Evolutionary conservation across 2,888 invertebrate species (phyloP).

Genomic region (Thecophora atra): DNA sequence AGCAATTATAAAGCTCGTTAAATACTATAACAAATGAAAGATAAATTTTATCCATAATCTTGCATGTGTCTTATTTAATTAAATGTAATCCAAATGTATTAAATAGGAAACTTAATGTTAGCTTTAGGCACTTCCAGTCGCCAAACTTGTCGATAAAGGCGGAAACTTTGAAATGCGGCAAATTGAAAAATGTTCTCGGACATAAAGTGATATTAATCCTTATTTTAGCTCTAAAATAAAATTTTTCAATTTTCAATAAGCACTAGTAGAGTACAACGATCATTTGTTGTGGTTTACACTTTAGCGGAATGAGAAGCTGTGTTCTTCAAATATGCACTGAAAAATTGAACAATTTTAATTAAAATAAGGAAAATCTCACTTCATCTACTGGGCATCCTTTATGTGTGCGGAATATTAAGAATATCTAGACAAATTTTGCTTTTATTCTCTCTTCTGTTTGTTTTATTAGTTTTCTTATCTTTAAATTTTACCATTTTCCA

Average conservation of each 20-base stretch:
- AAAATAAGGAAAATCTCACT: slow-evolving; percentile 10
- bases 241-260: slow-evolving; percentile 1
- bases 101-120: slow-evolving; percentile 8
- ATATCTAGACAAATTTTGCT: slow-evolving; percentile 18
- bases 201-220: slow-evolving; percentile 19
- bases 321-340: background rate
- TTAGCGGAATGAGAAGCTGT: background rate
- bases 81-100: background rate
- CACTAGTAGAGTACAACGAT: background rate
- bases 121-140: slow-evolving; percentile 6
- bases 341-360: slow-evolving; percentile 18
- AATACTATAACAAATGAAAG: background rate
- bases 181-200: slow-evolving; percentile 15
- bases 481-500: slow-evolving; percentile 2
- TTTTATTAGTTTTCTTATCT: slow-evolving; percentile 33
- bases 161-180: slow-evolving; percentile 5
- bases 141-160: background rate
- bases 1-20: background rate
- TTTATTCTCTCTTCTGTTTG: slow-evolving; percentile 12
- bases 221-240: background rate
- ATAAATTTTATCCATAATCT: background rate
- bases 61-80: slow-evolving; percentile 4
- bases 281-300: background rate
- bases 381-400: slow-evolving; percentile 50
- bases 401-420: slow-evolving; percentile 51